Conservation (phyloP, 2,113 vertebrate genomes). For the Hippocampus zosterae region DNA sequence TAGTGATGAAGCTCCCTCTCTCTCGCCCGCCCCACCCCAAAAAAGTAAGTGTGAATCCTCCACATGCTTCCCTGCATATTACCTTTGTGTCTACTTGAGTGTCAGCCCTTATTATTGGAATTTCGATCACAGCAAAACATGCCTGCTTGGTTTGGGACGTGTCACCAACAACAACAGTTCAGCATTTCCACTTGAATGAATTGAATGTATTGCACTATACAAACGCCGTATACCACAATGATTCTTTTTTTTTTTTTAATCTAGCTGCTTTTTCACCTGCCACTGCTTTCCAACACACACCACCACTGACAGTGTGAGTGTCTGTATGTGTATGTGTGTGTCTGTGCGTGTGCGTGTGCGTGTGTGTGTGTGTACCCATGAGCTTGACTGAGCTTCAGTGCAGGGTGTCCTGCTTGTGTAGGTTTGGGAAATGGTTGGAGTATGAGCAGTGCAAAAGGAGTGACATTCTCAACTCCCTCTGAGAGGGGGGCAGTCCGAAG, state of each 20-base stretch:
- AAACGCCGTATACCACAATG: slow-evolving; percentile 38
- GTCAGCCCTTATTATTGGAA: slow-evolving; percentile 34
- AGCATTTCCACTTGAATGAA: slow-evolving; percentile 7
- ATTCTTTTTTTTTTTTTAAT: slow-evolving; percentile 14
- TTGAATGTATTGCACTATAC: slow-evolving; percentile 17
- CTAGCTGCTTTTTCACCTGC: slow-evolving; percentile 15
- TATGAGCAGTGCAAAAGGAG: slow-evolving; percentile 58
- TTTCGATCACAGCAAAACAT: slow-evolving; percentile 3
- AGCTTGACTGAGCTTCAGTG: slow-evolving; percentile 37
- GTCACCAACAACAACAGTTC: slow-evolving; percentile 25
- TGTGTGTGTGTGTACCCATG: slow-evolving; percentile 45
- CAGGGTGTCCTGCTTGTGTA: slow-evolving; percentile 34
- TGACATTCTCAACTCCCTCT: slow-evolving; percentile 49
- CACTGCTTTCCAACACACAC: slow-evolving; percentile 53
- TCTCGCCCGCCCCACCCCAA: too few relatives aligned
- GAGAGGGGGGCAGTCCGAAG: slow-evolving; percentile 41
- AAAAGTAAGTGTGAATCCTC: not conserved
- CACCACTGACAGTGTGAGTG: slow-evolving; percentile 30
- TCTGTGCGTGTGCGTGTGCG: too few relatives aligned
- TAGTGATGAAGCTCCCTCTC: not conserved
- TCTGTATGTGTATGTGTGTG: slow-evolving; percentile 8
- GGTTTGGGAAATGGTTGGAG: slow-evolving; percentile 62
- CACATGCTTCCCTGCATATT: not conserved
- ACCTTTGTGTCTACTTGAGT: slow-evolving; percentile 4
- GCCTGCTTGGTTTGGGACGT: slow-evolving; percentile 28